Percentiles rank a stretch among this genome's conserved stretches.
phyloP scores from a whole-genome alignment of 2,888 invertebrate genomes.

The Himalopsyche kuldschensis region DNA sequence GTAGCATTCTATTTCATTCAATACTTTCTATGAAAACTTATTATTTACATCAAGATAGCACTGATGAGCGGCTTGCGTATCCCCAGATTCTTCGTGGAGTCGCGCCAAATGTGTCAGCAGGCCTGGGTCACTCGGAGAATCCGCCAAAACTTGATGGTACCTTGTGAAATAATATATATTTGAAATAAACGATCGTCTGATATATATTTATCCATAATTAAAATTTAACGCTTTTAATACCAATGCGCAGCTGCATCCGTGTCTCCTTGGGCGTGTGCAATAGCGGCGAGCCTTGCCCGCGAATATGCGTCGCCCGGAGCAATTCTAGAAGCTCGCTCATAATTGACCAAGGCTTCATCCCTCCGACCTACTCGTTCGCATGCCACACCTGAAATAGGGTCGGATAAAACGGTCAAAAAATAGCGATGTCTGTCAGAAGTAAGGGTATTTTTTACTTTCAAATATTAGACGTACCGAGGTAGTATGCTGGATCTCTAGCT shows the following conservation, averaged over 20 bases:
- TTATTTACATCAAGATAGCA: constrained; percentile 54
- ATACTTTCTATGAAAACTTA: no score
- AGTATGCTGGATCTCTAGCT: constrained; percentile 43
- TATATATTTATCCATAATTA: no score
- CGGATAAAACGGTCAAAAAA: neutral
- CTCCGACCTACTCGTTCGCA: constrained; percentile 38
- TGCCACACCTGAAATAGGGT: constrained; percentile 20
- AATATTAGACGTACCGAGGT: constrained; percentile 21
- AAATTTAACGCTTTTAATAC: constrained; percentile 40
- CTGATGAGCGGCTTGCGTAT: constrained; percentile 65
- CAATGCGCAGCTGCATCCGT: constrained; percentile 52
- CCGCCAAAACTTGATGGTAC: constrained; percentile 57
- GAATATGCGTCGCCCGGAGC: constrained; percentile 48
- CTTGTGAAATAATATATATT: neutral
- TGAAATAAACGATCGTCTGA: neutral
- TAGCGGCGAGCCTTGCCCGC: constrained; percentile 51
- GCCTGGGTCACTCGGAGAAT: constrained; percentile 86
- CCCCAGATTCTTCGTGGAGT: constrained; percentile 86
- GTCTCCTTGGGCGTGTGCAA: constrained; percentile 42
- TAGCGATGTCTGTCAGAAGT: neutral
- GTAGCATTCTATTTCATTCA: neutral
- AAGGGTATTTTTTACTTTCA: neutral
- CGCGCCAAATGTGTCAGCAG: constrained; percentile 87
- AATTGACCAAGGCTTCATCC: constrained; percentile 48
- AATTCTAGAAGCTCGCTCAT: constrained; percentile 45